Percentiles rank a stretch among this genome's conserved stretches.
Conservation (phyloP, 2,113 vertebrate species). For the Eublepharis macularius region DNA sequence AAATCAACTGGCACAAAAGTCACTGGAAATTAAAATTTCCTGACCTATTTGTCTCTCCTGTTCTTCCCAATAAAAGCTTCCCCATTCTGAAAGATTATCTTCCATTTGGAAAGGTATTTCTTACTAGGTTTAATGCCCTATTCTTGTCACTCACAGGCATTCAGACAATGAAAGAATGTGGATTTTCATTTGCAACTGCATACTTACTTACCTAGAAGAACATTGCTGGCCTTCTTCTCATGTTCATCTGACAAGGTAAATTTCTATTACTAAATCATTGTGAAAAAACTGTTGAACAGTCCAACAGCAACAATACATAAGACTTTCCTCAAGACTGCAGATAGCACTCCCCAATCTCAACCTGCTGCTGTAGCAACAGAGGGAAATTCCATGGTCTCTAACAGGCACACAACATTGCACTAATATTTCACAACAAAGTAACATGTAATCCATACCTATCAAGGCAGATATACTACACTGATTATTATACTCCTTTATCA, state of each 20-base stretch:
- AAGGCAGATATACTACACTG: neutral
- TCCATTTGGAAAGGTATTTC: neutral
- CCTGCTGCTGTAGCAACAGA: slow-evolving; percentile 30
- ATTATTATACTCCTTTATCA: neutral
- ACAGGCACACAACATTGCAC: neutral
- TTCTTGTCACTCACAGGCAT: neutral
- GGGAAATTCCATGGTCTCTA: neutral
- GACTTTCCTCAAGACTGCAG: slow-evolving; percentile 6
- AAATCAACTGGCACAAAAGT: neutral
- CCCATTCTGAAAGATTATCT: neutral
- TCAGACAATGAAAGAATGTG: neutral
- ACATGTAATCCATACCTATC: neutral
- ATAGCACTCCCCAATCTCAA: neutral
- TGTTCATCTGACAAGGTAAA: neutral
- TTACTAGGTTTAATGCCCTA: neutral
- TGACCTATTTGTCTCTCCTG: neutral
- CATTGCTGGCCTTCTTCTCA: neutral
- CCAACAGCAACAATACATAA: neutral
- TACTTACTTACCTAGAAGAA: neutral
- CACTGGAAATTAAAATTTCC: neutral
- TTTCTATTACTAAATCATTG: slow-evolving; percentile 16
- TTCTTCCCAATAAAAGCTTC: neutral
- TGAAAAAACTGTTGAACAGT: neutral
- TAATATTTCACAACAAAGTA: slow-evolving; percentile 13
- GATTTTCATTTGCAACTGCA: neutral